phyloP scores from a whole-genome alignment of 2,888 invertebrate species.

The Eupithecia pulchellata region DNA sequence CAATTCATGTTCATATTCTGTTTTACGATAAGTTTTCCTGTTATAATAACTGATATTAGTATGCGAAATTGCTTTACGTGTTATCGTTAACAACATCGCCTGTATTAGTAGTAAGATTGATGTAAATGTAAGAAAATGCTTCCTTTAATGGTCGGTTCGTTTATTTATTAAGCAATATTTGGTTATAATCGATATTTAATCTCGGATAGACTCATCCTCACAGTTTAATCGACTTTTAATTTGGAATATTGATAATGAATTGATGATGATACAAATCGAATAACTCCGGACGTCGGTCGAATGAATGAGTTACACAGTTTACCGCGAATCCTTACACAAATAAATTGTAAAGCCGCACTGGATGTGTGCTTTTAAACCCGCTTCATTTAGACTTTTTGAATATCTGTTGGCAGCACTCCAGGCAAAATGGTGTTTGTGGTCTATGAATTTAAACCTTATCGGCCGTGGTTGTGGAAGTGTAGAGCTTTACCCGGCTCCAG shows the following conservation, averaged over 20 bases:
- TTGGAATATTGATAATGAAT: neutral
- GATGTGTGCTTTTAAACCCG: neutral
- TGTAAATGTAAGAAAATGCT: neutral
- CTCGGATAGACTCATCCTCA: neutral
- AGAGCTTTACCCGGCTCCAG: neutral
- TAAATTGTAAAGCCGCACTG: neutral
- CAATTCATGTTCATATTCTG: slow-evolving; percentile 23
- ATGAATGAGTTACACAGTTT: neutral
- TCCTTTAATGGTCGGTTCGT: neutral
- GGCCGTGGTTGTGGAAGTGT: slow-evolving; percentile 1
- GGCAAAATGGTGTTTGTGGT: neutral
- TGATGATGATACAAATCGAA: neutral
- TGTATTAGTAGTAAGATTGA: neutral
- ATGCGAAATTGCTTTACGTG: slow-evolving; percentile 24
- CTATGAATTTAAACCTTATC: slow-evolving; percentile 5
- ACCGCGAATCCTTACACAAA: neutral
- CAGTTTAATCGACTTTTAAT: neutral
- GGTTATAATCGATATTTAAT: neutral
- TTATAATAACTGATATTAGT: slow-evolving; percentile 28
- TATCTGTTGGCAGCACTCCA: slow-evolving; percentile 11
- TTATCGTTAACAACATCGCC: neutral
- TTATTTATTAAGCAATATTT: neutral
- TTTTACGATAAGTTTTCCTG: slow-evolving; percentile 33
- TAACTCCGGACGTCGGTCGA: neutral
- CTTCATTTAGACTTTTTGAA: slow-evolving; percentile 1